Percentiles rank a stretch among this genome's conserved stretches.
Evolutionary conservation across 2,888 invertebrate species (phyloP).

Genomic region (Amblyjoppa proteus): DNA sequence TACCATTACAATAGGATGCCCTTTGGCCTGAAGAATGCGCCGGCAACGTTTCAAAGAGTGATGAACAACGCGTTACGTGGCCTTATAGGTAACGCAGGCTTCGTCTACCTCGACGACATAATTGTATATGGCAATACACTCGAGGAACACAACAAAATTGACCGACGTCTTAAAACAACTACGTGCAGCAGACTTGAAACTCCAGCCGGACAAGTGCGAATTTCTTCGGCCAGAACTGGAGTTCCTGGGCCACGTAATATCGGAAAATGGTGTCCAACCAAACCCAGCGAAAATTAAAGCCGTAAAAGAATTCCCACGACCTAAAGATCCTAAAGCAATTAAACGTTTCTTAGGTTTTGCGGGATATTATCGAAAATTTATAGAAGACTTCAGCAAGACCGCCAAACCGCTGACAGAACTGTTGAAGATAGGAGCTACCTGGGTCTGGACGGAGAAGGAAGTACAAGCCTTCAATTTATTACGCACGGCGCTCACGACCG

Average conservation of each 20-base stretch:
- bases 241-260: constrained; percentile 19
- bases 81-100: constrained; percentile 11
- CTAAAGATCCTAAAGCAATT: too few species aligned
- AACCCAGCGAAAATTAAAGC: constrained; percentile 1
- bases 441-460: constrained; percentile 1
- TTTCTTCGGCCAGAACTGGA: constrained; percentile 34
- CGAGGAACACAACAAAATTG: constrained; percentile 4
- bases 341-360: too few species aligned
- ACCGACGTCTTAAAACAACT: not conserved
- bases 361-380: not conserved
- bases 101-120: constrained; percentile 32
- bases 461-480: constrained; percentile 34
- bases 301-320: not conserved
- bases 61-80: constrained; percentile 22
- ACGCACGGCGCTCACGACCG: constrained; percentile 8
- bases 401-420: not conserved
- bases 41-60: constrained; percentile 23
- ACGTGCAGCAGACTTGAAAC: not conserved
- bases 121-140: constrained; percentile 19
- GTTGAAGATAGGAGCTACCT: not conserved
- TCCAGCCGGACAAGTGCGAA: constrained; percentile 32
- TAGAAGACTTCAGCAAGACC: constrained; percentile 5
- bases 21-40: constrained; percentile 19
- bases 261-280: not conserved
- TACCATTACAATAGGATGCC: constrained; percentile 35